A percentile compares a stretch with the other conserved stretches of the same genome.
These are phyloP conservation scores for Cataglyphis cursor DNA, from an alignment of 2,888 invertebrate genomes.

Conservation along the genomic window DNA sequence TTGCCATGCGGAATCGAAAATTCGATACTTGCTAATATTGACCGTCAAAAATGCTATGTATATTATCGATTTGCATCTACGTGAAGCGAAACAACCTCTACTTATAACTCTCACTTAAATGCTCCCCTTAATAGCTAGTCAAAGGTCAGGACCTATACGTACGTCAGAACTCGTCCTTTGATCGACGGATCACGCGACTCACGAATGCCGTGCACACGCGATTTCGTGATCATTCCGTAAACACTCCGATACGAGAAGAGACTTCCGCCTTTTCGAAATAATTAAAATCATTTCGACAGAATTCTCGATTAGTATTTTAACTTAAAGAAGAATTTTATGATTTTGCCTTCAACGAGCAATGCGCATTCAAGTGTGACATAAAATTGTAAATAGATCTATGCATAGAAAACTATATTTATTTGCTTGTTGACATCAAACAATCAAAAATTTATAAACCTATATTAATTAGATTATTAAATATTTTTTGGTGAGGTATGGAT, in stretches of 20 bases:
- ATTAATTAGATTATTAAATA: background rate
- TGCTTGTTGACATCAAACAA: background rate
- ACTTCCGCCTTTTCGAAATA: background rate
- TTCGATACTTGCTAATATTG: background rate
- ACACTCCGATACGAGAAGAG: background rate
- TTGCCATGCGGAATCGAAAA: slow-evolving; percentile 22
- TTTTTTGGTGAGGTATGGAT: background rate
- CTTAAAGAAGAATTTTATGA: background rate
- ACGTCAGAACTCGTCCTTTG: slow-evolving; percentile 41
- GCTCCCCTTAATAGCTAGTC: slow-evolving; percentile 37
- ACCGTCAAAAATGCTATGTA: background rate
- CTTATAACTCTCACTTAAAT: slow-evolving; percentile 32
- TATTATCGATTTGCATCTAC: slow-evolving; percentile 26
- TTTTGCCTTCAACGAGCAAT: slow-evolving; percentile 1
- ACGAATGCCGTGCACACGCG: slow-evolving; percentile 29
- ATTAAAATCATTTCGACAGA: background rate
- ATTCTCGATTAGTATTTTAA: background rate
- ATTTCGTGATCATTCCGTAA: slow-evolving; percentile 45
- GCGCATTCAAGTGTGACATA: background rate
- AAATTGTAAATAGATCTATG: background rate
- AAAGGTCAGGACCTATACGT: slow-evolving; percentile 37
- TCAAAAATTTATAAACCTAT: background rate
- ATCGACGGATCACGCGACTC: slow-evolving; percentile 48
- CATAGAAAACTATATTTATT: background rate
- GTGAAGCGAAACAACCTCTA: slow-evolving; percentile 11